Evolutionary conservation across 2,888 invertebrate genomes (phyloP), one percentile per base, ranked within the genome.

Genomic region (Melieria omissa): DNA sequence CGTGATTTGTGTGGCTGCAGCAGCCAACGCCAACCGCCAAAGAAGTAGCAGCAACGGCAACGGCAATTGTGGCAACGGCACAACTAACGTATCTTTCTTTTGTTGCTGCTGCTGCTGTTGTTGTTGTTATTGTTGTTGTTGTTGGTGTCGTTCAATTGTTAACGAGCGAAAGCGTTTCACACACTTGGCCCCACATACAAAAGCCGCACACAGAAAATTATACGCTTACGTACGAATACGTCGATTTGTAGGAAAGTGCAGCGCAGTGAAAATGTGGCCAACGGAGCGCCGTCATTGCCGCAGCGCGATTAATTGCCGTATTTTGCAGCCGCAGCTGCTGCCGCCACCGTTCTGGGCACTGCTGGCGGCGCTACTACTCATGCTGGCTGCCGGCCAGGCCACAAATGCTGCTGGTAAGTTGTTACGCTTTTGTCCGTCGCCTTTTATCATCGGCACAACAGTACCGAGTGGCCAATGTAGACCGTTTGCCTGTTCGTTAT

Each of bases 131-230:
- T 65, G 68, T 72, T 61, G 64, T 54, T 67, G 54, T 72, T 71
- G 62, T 45, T 68, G 54, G 52, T 79, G 75, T 75, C 80, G 78
- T 82, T 82, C 81, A 82, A 82, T 82, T 82, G 81, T 81, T 84
- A 83, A 84, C 83, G 81, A 83, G 84, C 84, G 85, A 84, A 84
- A 84, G 85, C 85, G 83, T 80, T 81, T 74, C 75, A 75, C 16
- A 52, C 46, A 10, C 64, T 29, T 14, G 41, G 47, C 45, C 47
- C 45, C 47, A 73, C 67, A 74, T 63, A 61, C 77, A 73, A 60
- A 64, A 60, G 54, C 55, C 49, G 67, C 69, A 73, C 45, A 67
- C 49, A 41, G 14, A 45, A 60, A 45, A 45, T 29, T 58, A 60
- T 14, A 63, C 10, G 64, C 66, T 62, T 61, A 62, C 57, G 65